These are phyloP conservation scores for Nemapogon koenigi DNA, from an alignment of 2,888 invertebrate genomes.

Conservation along the genomic window DNA sequence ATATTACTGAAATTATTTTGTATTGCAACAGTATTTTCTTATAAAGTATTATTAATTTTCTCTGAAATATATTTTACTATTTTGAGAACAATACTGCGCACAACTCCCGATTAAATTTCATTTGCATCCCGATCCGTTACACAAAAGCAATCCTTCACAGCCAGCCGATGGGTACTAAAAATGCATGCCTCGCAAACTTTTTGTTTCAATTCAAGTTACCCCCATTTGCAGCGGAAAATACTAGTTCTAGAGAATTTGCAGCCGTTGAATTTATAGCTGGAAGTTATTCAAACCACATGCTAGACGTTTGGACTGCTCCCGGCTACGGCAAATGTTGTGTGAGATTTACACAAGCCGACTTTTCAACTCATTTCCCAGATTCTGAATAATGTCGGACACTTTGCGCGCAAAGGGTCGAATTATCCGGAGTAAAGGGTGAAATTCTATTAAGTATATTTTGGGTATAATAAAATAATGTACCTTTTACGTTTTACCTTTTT, in stretches of 20 bases:
- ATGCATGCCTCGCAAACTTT: constrained; percentile 25
- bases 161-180: too few relatives aligned
- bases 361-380: constrained; percentile 11
- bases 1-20: too few relatives aligned
- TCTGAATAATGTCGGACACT: constrained; percentile 9
- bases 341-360: constrained; percentile 10
- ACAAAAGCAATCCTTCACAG: too few relatives aligned
- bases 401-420: not conserved
- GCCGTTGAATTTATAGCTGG: constrained; percentile 5
- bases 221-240: constrained; percentile 7
- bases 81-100: too few relatives aligned
- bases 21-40: too few relatives aligned
- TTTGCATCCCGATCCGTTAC: too few relatives aligned
- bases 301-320: constrained; percentile 8
- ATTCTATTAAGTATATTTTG: too few relatives aligned
- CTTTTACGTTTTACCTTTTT: too few relatives aligned
- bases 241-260: not conserved
- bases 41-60: too few relatives aligned
- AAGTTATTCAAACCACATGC: constrained; percentile 7
- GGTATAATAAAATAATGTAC: too few relatives aligned
- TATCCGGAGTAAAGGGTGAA: not conserved
- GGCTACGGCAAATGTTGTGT: constrained; percentile 10
- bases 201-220: constrained; percentile 33
- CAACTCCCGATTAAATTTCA: too few relatives aligned
- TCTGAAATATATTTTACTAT: too few relatives aligned